Conservation (phyloP, 2,113 vertebrate species). For the Neotoma lepida region DNA sequence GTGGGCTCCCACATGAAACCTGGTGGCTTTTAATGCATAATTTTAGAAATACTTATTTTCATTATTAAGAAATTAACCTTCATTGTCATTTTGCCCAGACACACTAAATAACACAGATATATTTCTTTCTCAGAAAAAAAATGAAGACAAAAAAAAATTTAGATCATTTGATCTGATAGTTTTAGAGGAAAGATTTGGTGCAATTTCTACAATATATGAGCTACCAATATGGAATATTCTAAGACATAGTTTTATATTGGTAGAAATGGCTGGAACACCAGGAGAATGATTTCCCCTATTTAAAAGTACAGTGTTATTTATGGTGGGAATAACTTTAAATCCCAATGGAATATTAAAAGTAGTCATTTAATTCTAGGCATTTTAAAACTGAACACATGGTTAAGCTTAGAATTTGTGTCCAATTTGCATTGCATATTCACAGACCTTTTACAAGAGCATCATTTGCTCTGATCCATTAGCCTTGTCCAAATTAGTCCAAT, state of each 20-base stretch:
- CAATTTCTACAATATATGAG: not conserved
- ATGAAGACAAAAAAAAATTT: not conserved
- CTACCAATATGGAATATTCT: not conserved
- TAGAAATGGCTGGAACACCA: not conserved
- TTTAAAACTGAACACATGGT: not conserved
- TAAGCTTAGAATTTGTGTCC: constrained; percentile 55
- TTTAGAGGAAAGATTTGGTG: not conserved
- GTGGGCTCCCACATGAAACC: not conserved
- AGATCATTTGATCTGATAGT: constrained; percentile 13
- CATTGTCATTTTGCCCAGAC: not conserved
- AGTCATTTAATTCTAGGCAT: not conserved
- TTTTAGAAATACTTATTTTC: not conserved
- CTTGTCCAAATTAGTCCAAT: constrained; percentile 81
- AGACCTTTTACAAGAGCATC: constrained; percentile 71
- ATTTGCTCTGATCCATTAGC: constrained; percentile 82
- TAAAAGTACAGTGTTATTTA: not conserved
- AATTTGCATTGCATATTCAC: constrained; percentile 61
- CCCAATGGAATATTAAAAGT: not conserved
- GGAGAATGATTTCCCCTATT: not conserved
- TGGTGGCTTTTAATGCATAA: not conserved
- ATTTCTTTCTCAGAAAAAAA: constrained; percentile 18
- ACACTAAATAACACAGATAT: constrained; percentile 17
- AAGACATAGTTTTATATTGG: not conserved
- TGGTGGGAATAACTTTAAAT: not conserved
- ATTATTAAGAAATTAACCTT: constrained; percentile 27